Percentiles rank a stretch among this genome's conserved stretches.
Conservation (phyloP, 2,797 vertebrate species). For the Myotis daubentonii region DNA sequence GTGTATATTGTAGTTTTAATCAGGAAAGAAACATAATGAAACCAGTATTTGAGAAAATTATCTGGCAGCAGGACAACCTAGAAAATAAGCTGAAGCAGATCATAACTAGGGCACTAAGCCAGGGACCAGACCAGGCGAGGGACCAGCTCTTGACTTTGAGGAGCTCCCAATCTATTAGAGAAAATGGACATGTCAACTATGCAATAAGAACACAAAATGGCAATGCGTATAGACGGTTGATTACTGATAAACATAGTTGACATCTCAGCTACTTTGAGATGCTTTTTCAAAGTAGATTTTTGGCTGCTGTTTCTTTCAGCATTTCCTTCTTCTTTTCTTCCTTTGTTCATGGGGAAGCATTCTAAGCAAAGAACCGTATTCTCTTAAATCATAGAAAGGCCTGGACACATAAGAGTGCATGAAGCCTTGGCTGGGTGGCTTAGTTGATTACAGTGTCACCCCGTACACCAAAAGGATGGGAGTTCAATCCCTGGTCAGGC, state of each 20-base stretch:
- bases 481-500: background rate
- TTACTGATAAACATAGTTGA: background rate
- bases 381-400: conserved; percentile 1
- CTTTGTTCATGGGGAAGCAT: background rate
- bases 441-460: background rate
- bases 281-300: background rate
- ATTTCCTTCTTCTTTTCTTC: background rate
- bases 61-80: background rate
- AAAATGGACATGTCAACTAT: background rate
- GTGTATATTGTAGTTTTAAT: background rate
- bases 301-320: background rate
- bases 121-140: background rate
- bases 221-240: background rate
- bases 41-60: background rate
- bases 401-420: background rate
- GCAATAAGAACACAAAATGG: background rate
- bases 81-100: background rate
- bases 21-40: background rate
- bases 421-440: background rate
- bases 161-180: background rate
- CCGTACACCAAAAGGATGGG: background rate
- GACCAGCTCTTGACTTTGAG: background rate
- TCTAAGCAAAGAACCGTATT: conserved; percentile 3
- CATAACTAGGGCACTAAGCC: background rate
- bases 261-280: background rate